phyloP scores from a whole-genome alignment of 1,140 invertebrate species.

The Drosophila nebulosa region DNA sequence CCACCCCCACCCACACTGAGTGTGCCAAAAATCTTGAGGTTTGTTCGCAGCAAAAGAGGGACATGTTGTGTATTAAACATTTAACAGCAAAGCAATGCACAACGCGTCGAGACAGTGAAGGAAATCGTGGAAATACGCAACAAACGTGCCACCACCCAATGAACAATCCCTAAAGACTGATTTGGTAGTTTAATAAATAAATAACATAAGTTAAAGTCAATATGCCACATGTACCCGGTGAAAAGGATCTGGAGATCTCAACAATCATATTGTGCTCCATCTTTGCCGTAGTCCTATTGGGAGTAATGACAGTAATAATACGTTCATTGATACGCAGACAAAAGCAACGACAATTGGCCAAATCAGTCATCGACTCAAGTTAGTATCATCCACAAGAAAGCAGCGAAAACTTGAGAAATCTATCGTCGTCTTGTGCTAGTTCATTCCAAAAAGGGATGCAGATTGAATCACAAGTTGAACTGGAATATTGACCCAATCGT shows the following conservation, averaged over 20 bases:
- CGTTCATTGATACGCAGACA: constrained; percentile 26
- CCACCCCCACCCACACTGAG: background rate
- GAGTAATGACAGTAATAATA: constrained; percentile 31
- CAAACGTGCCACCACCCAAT: constrained; percentile 1
- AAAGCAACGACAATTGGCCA: constrained; percentile 20
- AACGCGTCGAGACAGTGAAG: constrained; percentile 7
- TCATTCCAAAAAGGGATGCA: too few relatives aligned
- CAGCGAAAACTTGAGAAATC: constrained; percentile 12
- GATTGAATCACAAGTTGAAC: too few relatives aligned
- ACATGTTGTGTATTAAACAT: constrained; percentile 15
- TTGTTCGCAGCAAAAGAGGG: background rate
- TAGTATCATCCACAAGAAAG: constrained; percentile 1
- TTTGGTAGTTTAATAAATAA: background rate
- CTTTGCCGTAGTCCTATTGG: constrained; percentile 31
- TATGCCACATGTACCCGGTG: constrained; percentile 58
- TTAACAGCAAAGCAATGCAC: constrained; percentile 32
- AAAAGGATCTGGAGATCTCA: constrained; percentile 51
- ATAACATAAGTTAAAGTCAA: background rate
- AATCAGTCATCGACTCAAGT: constrained; percentile 12
- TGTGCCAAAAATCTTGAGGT: background rate
- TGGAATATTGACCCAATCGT: too few relatives aligned
- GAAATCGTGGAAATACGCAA: constrained; percentile 12
- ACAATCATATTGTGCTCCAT: constrained; percentile 53
- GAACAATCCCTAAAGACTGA: background rate
- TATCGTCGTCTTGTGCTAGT: background rate